phyloP scores from a whole-genome alignment of 2,113 vertebrate genomes.

The Elephas maximus region DNA sequence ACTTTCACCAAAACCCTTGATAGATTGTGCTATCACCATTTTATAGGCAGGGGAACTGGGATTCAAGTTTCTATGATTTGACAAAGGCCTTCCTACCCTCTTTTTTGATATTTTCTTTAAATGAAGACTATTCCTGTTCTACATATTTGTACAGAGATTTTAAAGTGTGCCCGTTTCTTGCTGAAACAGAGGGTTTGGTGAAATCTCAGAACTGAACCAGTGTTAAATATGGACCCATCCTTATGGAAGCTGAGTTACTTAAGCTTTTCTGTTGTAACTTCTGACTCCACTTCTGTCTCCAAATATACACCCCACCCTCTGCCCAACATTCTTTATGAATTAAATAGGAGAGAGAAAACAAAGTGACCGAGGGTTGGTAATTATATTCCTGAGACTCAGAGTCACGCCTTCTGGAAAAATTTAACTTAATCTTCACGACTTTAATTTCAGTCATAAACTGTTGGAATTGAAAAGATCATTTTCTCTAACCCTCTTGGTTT shows the following conservation, averaged over 20 bases:
- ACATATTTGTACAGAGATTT: slow-evolving; percentile 27
- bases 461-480: background rate
- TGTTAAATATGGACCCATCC: no score
- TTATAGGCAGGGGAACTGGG: background rate
- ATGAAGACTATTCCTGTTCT: background rate
- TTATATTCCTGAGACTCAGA: background rate
- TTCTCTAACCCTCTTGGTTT: background rate
- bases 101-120: slow-evolving; percentile 50
- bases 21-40: background rate
- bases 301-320: background rate
- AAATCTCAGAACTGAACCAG: background rate
- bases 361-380: background rate
- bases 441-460: background rate
- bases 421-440: background rate
- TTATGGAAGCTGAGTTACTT: background rate
- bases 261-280: background rate
- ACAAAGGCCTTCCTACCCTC: background rate
- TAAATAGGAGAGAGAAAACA: background rate
- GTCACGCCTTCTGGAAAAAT: background rate
- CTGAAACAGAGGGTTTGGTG: background rate
- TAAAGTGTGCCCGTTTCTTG: background rate
- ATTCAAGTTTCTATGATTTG: slow-evolving; percentile 9
- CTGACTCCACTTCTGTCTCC: background rate
- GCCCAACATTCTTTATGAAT: background rate
- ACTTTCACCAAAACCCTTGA: background rate